phyloP scores from a whole-genome alignment of 2,113 vertebrate genomes.

The Malaclemys terrapin region DNA sequence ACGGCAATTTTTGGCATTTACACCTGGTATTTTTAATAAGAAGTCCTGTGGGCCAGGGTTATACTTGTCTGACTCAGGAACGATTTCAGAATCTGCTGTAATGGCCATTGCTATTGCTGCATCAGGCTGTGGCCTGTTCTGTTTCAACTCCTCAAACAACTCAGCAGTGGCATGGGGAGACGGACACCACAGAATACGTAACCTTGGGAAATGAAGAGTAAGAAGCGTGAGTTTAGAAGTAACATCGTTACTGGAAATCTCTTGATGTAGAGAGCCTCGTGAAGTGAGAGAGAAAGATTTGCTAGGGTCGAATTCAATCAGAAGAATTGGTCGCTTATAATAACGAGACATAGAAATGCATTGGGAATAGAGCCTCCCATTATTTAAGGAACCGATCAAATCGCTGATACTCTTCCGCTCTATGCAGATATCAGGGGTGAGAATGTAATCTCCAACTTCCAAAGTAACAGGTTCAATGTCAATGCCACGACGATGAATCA shows the following conservation, averaged over 20 bases:
- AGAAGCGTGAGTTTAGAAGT: constrained; percentile 94
- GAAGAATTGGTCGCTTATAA: constrained; percentile 90
- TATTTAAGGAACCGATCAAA: constrained; percentile 93
- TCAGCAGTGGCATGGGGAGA: constrained; percentile 93
- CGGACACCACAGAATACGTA: constrained; percentile 95
- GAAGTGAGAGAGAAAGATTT: constrained; percentile 91
- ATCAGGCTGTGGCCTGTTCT: constrained; percentile 84
- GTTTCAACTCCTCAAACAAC: constrained; percentile 93
- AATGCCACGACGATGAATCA: constrained; percentile 93
- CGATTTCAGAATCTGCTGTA: constrained; percentile 87
- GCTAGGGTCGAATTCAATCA: constrained; percentile 94
- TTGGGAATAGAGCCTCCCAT: constrained; percentile 92
- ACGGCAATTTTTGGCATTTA: constrained; percentile 90
- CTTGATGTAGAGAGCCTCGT: constrained; percentile 85
- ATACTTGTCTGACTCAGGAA: constrained; percentile 89
- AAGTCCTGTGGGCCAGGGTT: constrained; percentile 96
- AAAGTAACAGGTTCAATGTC: constrained; percentile 96
- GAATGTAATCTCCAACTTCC: constrained; percentile 96
- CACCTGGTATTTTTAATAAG: constrained; percentile 93
- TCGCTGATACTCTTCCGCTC: constrained; percentile 97
- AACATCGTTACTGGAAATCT: constrained; percentile 91
- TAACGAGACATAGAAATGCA: constrained; percentile 94
- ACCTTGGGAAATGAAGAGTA: constrained; percentile 93
- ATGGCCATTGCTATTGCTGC: constrained; percentile 86
- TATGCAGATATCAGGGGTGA: constrained; percentile 92